phyloP scores from a whole-genome alignment of 2,113 vertebrate species.

The Sclerurus mexicanus region DNA sequence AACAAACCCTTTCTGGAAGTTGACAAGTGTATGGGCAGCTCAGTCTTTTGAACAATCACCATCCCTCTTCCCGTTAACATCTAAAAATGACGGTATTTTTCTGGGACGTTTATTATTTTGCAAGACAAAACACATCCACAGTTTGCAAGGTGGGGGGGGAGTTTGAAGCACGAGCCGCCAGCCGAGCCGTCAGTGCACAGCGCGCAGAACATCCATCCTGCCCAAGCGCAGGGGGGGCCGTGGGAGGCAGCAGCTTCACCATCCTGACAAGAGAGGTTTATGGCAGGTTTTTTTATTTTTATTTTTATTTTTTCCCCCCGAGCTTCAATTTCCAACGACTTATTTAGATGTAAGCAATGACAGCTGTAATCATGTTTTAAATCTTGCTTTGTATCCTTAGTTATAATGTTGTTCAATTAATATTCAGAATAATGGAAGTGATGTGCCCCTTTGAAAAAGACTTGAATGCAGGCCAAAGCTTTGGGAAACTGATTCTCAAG shows the following conservation, averaged over 20 bases:
- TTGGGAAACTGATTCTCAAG: conserved; percentile 82
- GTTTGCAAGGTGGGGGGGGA: not conserved
- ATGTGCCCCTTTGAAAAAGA: conserved; percentile 77
- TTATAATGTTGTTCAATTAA: conserved; percentile 83
- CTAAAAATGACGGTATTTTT: not conserved
- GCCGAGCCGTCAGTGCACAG: not conserved
- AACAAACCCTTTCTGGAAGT: not conserved
- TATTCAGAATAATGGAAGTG: conserved; percentile 82
- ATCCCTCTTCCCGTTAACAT: not conserved
- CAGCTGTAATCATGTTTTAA: conserved; percentile 80
- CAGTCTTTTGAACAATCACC: not conserved
- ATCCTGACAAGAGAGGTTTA: conserved; percentile 40
- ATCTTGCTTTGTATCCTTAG: conserved; percentile 80
- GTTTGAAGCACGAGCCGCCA: not conserved
- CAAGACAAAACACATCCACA: not conserved
- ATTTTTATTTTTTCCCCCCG: not conserved
- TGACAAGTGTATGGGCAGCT: not conserved
- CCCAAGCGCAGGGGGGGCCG: not conserved
- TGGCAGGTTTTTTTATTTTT: not conserved
- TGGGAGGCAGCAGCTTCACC: not conserved
- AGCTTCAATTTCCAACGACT: conserved; percentile 72
- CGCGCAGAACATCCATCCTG: not conserved
- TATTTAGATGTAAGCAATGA: conserved; percentile 80
- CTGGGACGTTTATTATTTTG: not conserved
- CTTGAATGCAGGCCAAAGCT: conserved; percentile 81